These are phyloP conservation scores for Glossosoma conforme DNA, from an alignment of 1,140 invertebrate genomes.

Conservation along the genomic window DNA sequence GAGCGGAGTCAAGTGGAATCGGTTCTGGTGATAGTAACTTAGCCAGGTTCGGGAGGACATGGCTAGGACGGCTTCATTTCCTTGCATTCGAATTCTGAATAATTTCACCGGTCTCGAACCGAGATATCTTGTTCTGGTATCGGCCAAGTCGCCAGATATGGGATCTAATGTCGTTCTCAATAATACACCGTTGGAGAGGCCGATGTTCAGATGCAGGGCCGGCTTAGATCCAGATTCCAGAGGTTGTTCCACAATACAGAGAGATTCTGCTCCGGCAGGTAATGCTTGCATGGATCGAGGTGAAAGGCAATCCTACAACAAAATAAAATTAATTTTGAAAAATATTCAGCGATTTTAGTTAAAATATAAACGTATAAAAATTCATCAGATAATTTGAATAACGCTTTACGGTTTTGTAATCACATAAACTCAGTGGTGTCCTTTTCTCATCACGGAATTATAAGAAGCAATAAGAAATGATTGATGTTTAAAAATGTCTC, in stretches of 20 bases:
- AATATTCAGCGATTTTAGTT: conserved; percentile 10
- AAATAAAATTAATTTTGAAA: conserved; percentile 11
- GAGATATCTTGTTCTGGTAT: conserved; percentile 93
- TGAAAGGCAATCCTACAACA: conserved; percentile 76
- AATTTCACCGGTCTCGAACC: conserved; percentile 94
- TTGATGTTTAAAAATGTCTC: conserved; percentile 37
- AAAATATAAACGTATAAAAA: conserved; percentile 10
- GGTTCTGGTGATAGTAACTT: conserved; percentile 97
- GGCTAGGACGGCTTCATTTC: conserved; percentile 92
- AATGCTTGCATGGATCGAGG: conserved; percentile 94
- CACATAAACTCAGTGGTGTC: conserved; percentile 48
- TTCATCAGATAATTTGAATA: conserved; percentile 39
- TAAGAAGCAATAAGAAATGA: conserved; percentile 2
- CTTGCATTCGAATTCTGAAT: conserved; percentile 93
- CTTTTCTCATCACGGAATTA: conserved; percentile 45
- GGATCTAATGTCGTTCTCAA: conserved; percentile 93
- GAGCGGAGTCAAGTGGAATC: conserved; percentile 91
- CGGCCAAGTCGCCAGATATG: conserved; percentile 93
- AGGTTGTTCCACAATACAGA: conserved; percentile 88
- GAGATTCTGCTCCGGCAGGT: conserved; percentile 92
- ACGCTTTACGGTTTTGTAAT: conserved; percentile 50
- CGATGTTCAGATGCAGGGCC: conserved; percentile 94
- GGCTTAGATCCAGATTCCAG: conserved; percentile 64
- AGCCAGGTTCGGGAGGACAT: conserved; percentile 98
- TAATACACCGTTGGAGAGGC: conserved; percentile 94